Evolutionary conservation across 2,888 invertebrate genomes (phyloP).

Genomic region (Gortyna flavago): DNA sequence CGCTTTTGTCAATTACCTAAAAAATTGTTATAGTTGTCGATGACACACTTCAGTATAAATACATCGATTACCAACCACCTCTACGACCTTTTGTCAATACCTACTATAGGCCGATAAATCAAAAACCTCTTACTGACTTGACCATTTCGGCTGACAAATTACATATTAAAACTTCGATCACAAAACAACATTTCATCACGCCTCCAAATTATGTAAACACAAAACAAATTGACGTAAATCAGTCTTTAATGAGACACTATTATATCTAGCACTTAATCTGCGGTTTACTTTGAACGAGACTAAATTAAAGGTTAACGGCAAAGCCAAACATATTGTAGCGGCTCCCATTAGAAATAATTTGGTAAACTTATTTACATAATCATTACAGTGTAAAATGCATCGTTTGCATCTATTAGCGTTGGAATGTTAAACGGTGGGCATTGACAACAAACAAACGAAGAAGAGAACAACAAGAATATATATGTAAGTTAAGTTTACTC

Average conservation of each 20-base stretch:
- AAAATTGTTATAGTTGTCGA: background rate
- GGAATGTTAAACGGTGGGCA: constrained; percentile 50
- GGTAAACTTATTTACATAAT: constrained; percentile 49
- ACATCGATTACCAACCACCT: constrained; percentile 10
- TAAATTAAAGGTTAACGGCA: constrained; percentile 63
- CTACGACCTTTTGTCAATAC: constrained; percentile 5
- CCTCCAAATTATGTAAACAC: constrained; percentile 42
- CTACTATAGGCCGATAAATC: constrained; percentile 11
- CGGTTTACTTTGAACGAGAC: constrained; percentile 64
- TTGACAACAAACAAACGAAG: constrained; percentile 37
- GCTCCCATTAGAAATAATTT: constrained; percentile 42
- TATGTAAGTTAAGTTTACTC: constrained; percentile 3
- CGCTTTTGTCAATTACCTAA: background rate
- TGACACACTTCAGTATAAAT: background rate
- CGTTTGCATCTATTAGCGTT: constrained; percentile 42
- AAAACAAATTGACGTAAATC: constrained; percentile 47
- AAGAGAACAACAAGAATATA: constrained; percentile 5
- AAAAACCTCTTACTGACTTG: constrained; percentile 10
- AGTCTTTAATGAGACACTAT: constrained; percentile 59
- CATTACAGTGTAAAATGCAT: constrained; percentile 36
- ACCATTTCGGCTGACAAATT: constrained; percentile 14
- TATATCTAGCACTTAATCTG: constrained; percentile 58
- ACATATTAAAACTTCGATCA: constrained; percentile 36
- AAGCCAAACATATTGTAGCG: constrained; percentile 56
- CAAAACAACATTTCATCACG: constrained; percentile 31